A percentile compares a stretch with the other conserved stretches of the same genome.
These are phyloP conservation scores for Hermodice carunculata DNA, from an alignment of 2,888 invertebrate genomes.

Conservation along the genomic window DNA sequence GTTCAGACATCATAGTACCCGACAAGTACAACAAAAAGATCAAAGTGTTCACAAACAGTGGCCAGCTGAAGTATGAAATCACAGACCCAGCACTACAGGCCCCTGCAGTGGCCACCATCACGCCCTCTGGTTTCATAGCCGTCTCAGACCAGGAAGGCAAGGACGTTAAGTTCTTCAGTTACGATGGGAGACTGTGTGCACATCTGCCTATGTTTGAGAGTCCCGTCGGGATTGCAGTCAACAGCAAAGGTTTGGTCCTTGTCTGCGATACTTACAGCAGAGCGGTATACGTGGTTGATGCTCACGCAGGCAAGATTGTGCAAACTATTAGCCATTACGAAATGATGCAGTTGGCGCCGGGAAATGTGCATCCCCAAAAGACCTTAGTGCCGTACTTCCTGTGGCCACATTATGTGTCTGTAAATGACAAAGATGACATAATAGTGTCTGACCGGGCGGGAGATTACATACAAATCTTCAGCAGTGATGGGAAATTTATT, in stretches of 20 bases:
- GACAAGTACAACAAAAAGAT: constrained; percentile 18
- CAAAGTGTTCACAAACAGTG: constrained; percentile 14
- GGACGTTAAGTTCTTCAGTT: constrained; percentile 6
- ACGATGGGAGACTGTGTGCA: not conserved
- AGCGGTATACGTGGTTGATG: not conserved
- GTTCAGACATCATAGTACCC: constrained; percentile 5
- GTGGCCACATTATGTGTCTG: constrained; percentile 14
- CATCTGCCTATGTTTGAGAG: not conserved
- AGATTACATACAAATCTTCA: not conserved
- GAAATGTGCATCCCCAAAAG: too few species aligned
- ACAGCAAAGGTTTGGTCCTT: not conserved
- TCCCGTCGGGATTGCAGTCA: constrained; percentile 8
- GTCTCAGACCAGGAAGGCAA: constrained; percentile 7
- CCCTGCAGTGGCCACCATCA: not conserved
- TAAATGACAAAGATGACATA: constrained; percentile 6
- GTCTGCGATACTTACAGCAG: not conserved
- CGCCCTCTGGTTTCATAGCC: constrained; percentile 10
- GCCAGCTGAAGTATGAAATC: constrained; percentile 12
- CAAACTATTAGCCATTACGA: constrained; percentile 2
- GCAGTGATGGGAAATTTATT: not conserved
- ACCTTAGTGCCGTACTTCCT: too few species aligned
- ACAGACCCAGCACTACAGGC: not conserved
- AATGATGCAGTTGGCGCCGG: not conserved
- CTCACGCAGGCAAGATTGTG: not conserved
- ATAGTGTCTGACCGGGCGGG: constrained; percentile 10